Percentiles rank a stretch among this genome's conserved stretches.
Evolutionary conservation across 1,140 invertebrate genomes (phyloP).

Genomic region (Neodiprion fabricii): DNA sequence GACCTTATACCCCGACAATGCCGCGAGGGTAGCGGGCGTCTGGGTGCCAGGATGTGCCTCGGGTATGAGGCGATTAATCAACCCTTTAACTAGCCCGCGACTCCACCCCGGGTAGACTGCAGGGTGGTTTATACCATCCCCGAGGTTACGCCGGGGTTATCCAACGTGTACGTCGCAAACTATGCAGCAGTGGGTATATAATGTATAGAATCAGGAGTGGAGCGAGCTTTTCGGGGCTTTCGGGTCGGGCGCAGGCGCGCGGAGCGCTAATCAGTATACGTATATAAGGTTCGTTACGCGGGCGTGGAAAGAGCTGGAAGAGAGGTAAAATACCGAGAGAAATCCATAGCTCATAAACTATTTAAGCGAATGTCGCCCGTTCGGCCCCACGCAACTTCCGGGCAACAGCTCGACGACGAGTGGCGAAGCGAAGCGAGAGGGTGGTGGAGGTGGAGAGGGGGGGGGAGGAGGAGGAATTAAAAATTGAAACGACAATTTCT

Average conservation of each 20-base stretch:
- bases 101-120: background rate
- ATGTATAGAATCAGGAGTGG: background rate
- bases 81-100: constrained; percentile 30
- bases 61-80: constrained; percentile 29
- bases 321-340: constrained; percentile 16
- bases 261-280: constrained; percentile 35
- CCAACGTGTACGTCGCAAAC: constrained; percentile 17
- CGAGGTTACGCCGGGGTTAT: constrained; percentile 23
- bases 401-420: background rate
- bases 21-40: background rate
- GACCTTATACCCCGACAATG: background rate
- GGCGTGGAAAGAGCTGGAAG: no score
- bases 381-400: constrained; percentile 23
- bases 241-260: background rate
- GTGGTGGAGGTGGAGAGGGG: background rate
- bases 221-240: background rate
- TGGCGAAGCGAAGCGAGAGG: background rate
- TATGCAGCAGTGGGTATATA: constrained; percentile 15
- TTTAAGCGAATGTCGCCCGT: constrained; percentile 19
- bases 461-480: background rate
- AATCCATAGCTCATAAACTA: constrained; percentile 37
- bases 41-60: background rate
- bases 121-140: constrained; percentile 11
- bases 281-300: background rate
- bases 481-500: constrained; percentile 1